phyloP scores from a whole-genome alignment of 2,888 invertebrate genomes.

The Athripsodes cinereus region DNA sequence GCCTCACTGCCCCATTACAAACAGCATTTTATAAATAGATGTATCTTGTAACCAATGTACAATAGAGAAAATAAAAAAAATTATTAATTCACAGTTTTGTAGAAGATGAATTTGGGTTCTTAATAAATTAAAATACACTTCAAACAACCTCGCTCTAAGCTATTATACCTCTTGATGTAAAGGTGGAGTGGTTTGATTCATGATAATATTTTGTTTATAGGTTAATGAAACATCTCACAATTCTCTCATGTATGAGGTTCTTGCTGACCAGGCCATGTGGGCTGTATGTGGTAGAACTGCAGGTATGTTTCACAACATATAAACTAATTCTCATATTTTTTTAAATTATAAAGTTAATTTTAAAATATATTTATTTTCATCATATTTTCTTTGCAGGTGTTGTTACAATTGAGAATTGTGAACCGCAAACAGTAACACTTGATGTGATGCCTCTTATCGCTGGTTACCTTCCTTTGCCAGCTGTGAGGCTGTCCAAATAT shows the following conservation, averaged over 20 bases:
- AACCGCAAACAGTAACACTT: conserved; percentile 68
- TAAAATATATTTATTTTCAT: neutral
- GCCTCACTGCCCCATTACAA: too few species aligned
- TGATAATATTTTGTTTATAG: conserved; percentile 34
- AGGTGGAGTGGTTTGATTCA: too few species aligned
- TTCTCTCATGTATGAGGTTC: conserved; percentile 87
- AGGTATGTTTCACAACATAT: conserved; percentile 45
- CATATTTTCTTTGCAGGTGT: conserved; percentile 51
- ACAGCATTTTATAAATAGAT: too few species aligned
- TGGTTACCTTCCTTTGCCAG: conserved; percentile 83
- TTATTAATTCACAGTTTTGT: too few species aligned
- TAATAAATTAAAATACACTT: too few species aligned
- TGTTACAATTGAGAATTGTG: conserved; percentile 60
- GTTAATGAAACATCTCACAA: conserved; percentile 49
- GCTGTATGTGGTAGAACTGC: conserved; percentile 87
- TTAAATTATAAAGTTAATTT: too few species aligned
- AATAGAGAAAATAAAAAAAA: too few species aligned
- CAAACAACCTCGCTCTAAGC: too few species aligned
- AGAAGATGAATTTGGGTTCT: too few species aligned
- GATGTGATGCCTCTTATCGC: conserved; percentile 92
- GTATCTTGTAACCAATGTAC: too few species aligned
- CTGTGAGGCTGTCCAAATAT: conserved; percentile 83
- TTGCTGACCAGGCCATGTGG: conserved; percentile 91
- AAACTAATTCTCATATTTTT: neutral
- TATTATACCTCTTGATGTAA: too few species aligned